Conservation (phyloP, 2,113 vertebrate species). For the Cinclus mexicanus region DNA sequence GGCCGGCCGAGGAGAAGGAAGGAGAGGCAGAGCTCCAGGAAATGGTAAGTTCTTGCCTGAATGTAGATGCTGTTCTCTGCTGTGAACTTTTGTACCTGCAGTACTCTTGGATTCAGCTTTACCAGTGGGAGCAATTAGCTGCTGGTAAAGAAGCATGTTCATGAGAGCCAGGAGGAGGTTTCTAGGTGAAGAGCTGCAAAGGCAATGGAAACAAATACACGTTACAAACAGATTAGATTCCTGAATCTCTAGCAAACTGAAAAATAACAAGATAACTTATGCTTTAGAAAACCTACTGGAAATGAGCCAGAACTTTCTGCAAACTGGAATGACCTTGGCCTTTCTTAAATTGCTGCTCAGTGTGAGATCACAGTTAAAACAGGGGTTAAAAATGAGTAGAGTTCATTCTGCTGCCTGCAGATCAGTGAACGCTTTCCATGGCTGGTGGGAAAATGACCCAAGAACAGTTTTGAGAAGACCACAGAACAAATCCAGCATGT, state of each 20-base stretch:
- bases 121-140: not conserved
- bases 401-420: not conserved
- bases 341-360: not conserved
- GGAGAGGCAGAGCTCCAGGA: not conserved
- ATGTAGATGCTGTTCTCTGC: not conserved
- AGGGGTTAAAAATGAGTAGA: not conserved
- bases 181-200: not conserved
- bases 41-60: not conserved
- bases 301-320: not conserved
- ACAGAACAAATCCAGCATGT: not conserved
- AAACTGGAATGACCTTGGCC: not conserved
- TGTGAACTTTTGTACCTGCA: conserved; percentile 46
- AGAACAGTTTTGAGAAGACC: not conserved
- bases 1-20: not conserved
- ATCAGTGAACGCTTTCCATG: not conserved
- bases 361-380: not conserved
- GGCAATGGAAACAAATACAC: not conserved
- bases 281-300: not conserved
- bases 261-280: not conserved
- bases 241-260: not conserved
- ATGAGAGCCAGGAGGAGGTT: not conserved
- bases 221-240: not conserved
- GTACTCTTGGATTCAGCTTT: not conserved
- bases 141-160: not conserved
- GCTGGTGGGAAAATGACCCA: not conserved